Evolutionary conservation across 2,888 invertebrate genomes (phyloP).

Genomic region (Noctua pronuba): DNA sequence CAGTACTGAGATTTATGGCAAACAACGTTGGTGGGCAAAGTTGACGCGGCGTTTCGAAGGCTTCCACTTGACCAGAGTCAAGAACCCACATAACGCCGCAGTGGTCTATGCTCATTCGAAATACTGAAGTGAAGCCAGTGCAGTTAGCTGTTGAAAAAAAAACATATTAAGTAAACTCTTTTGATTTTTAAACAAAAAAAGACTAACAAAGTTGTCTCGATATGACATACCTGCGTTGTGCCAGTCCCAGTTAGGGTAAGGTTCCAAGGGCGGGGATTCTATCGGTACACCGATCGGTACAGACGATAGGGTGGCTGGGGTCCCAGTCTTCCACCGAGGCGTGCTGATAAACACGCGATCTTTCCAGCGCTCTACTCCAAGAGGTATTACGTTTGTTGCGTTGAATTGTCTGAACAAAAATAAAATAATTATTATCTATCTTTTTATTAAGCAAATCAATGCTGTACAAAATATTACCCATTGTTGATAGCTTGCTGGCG

Average conservation of each 20-base stretch:
- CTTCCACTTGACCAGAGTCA: slow-evolving; percentile 94
- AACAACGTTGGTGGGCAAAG: slow-evolving; percentile 94
- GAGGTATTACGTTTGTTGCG: slow-evolving; percentile 92
- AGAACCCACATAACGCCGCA: slow-evolving; percentile 95
- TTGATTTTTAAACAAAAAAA: not conserved
- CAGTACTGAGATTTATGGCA: slow-evolving; percentile 93
- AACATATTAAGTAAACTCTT: not conserved
- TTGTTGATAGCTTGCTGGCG: slow-evolving; percentile 77
- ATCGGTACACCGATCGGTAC: slow-evolving; percentile 90
- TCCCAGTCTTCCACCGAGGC: slow-evolving; percentile 94
- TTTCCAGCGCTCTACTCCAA: slow-evolving; percentile 93
- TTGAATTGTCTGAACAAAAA: slow-evolving; percentile 89
- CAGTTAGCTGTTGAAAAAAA: slow-evolving; percentile 80
- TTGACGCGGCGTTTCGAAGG: slow-evolving; percentile 91
- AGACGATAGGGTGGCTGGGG: slow-evolving; percentile 93
- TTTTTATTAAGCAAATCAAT: not conserved
- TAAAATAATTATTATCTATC: not conserved
- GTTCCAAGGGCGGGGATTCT: slow-evolving; percentile 91
- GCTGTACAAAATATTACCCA: slow-evolving; percentile 72
- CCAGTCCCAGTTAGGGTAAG: slow-evolving; percentile 95
- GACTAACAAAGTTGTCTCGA: not conserved
- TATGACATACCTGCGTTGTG: slow-evolving; percentile 86
- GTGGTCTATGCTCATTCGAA: slow-evolving; percentile 94
- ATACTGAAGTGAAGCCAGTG: slow-evolving; percentile 93
- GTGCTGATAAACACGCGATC: slow-evolving; percentile 94